Evolutionary conservation across 1,140 invertebrate genomes (phyloP), one percentile per base, ranked within the genome.

Genomic region (Uloborus diversus): DNA sequence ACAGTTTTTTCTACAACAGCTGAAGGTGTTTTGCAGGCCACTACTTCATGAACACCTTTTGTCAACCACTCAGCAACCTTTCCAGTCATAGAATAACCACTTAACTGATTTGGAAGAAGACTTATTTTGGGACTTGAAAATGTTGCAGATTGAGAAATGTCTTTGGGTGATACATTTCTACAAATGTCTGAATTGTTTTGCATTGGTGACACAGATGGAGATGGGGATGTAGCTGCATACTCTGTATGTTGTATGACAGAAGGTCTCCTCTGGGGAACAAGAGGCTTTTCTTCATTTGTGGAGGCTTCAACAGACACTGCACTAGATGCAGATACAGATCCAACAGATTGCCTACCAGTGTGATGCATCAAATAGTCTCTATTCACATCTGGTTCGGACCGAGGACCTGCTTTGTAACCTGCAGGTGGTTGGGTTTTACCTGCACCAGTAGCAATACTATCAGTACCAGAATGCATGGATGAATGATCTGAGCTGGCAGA

Each of bases 171-270:
- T 3, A 81, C n/a, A n/a, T 81, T 81, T 3, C 30, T 28, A 57
- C 5, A 14, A 4, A 49, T 47, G 3, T 42, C 35, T 17, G 47
- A 32, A 1, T n/a, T 30, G 0, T 13, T 28, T 42, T 56, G 68
- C 23, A 53, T 56, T 0, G 79, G 66, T 27, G 79, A 80, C 7
- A 56, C 11, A 9, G 79, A 62, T 32, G 79, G 79, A 32, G 69
- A 68, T 28, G 79, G 79, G n/a, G 79, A 75, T 7, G 69, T 69
- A 28, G 73, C 73, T 53, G 68, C 68, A 61, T 81, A 59, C 25
- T 81, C 79, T 17, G 76, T 83, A 49, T 82, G 83, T 32, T 83
- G 83, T 32, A 83, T 83, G 51, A 83, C 83, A 47, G 83, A 83
- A 42, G 83, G 82, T 51, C 83, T 69, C 25, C 64, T 65, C n/a